Percentiles rank a stretch among this genome's conserved stretches.
These are phyloP conservation scores for Diplodus sargus DNA, from an alignment of 2,797 vertebrate species.

Conservation along the genomic window DNA sequence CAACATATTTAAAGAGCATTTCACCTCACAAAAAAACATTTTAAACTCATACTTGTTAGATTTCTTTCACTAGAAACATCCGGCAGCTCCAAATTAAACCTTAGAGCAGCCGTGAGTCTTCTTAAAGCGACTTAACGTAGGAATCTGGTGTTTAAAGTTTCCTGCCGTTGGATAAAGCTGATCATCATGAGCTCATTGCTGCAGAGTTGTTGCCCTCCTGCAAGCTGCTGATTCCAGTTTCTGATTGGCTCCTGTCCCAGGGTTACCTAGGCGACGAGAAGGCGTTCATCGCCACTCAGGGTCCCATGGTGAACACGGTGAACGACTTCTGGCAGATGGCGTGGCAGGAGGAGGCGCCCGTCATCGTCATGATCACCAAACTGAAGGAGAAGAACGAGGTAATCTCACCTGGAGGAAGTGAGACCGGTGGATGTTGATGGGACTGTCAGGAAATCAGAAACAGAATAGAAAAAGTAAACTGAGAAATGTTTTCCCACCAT, in stretches of 20 bases:
- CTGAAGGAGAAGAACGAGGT: slow-evolving; percentile 99
- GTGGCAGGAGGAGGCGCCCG: slow-evolving; percentile 94
- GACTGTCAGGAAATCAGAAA: too few species aligned
- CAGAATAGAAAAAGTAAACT: too few species aligned
- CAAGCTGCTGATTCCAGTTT: slow-evolving; percentile 6
- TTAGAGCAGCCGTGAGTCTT: too few species aligned
- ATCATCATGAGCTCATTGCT: not conserved
- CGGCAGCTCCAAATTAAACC: too few species aligned
- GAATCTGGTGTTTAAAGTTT: not conserved
- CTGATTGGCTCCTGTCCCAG: slow-evolving; percentile 74
- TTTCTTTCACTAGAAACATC: too few species aligned
- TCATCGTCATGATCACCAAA: slow-evolving; percentile 99
- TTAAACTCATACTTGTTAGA: too few species aligned
- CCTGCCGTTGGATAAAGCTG: not conserved
- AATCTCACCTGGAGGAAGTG: slow-evolving; percentile 15
- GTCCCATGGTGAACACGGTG: slow-evolving; percentile 98
- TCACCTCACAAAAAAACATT: too few species aligned
- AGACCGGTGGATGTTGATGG: too few species aligned
- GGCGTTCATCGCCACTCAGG: slow-evolving; percentile 95
- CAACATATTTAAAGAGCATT: too few species aligned
- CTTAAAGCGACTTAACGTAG: too few species aligned
- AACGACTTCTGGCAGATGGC: slow-evolving; percentile 99
- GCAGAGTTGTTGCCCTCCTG: not conserved
- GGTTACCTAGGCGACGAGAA: slow-evolving; percentile 91
- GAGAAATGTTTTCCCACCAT: too few species aligned